phyloP scores from a whole-genome alignment of 2,113 vertebrate species.

The Puffinus mauretanicus region DNA sequence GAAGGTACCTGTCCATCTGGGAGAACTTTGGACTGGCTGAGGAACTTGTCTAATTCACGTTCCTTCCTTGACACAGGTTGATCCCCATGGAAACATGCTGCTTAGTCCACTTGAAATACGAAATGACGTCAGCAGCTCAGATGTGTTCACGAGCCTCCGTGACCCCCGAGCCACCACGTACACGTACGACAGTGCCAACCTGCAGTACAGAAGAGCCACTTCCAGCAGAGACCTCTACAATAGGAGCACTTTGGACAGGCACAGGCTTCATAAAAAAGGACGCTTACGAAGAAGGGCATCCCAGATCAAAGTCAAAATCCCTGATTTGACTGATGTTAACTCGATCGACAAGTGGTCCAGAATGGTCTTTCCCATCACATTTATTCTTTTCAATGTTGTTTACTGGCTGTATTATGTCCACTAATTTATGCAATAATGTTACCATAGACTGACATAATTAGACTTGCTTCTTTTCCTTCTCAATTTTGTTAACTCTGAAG shows the following conservation, averaged over 20 bases:
- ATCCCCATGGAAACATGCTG: conserved; percentile 86
- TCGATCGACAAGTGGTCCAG: conserved; percentile 97
- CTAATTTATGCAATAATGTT: conserved; percentile 66
- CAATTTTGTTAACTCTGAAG: conserved; percentile 56
- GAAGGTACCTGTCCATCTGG: not conserved
- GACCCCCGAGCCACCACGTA: conserved; percentile 81
- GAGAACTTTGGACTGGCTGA: not conserved
- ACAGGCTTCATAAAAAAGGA: conserved; percentile 80
- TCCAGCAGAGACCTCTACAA: conserved; percentile 82
- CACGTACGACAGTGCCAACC: conserved; percentile 83
- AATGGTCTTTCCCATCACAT: conserved; percentile 90
- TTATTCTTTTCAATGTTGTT: conserved; percentile 93
- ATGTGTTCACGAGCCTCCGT: conserved; percentile 71
- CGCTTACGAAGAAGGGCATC: conserved; percentile 84
- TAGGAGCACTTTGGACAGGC: conserved; percentile 79
- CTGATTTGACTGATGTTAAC: conserved; percentile 93
- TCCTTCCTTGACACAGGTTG: conserved; percentile 78
- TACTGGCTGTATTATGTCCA: conserved; percentile 97
- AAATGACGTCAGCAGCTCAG: conserved; percentile 79
- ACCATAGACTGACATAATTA: not conserved
- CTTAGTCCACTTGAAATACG: conserved; percentile 82
- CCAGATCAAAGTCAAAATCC: conserved; percentile 94
- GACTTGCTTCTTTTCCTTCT: conserved; percentile 48
- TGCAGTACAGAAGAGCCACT: conserved; percentile 86
- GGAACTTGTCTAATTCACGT: conserved; percentile 19